Percentiles rank a stretch among this genome's conserved stretches.
Evolutionary conservation across 2,797 vertebrate species (phyloP).

Genomic region (Alauda arvensis): DNA sequence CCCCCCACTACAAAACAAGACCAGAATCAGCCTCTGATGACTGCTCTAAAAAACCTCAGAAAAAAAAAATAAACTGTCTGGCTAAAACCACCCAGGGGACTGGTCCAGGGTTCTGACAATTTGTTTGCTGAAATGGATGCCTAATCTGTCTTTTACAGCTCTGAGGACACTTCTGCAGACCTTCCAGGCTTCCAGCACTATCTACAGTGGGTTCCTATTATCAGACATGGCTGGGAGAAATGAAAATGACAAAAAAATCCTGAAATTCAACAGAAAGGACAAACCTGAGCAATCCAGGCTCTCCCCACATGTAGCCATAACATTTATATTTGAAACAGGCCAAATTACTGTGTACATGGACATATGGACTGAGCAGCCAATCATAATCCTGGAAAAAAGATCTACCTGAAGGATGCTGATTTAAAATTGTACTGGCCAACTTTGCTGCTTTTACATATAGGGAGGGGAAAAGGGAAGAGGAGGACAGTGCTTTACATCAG

Average conservation of each 20-base stretch:
- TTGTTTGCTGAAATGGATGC: slow-evolving; percentile 23
- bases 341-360: neutral
- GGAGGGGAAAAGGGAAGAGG: neutral
- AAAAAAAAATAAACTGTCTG: neutral
- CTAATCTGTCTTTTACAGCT: neutral
- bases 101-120: neutral
- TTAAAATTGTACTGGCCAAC: neutral
- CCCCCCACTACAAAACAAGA: neutral
- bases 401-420: neutral
- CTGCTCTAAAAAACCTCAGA: slow-evolving; percentile 35
- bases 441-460: neutral
- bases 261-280: neutral
- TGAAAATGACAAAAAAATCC: neutral
- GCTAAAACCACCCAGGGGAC: slow-evolving; percentile 28
- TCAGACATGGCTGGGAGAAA: neutral
- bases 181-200: neutral
- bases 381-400: neutral
- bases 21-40: slow-evolving; percentile 33
- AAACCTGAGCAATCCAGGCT: neutral
- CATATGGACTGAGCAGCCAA: neutral
- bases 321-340: neutral
- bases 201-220: neutral
- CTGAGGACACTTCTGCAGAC: neutral
- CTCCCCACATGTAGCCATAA: neutral
- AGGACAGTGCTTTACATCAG: neutral